Evolutionary conservation across 2,797 vertebrate species (phyloP), one percentile per base, ranked within the genome.

Genomic region (Chaenodraco wilsoni): DNA sequence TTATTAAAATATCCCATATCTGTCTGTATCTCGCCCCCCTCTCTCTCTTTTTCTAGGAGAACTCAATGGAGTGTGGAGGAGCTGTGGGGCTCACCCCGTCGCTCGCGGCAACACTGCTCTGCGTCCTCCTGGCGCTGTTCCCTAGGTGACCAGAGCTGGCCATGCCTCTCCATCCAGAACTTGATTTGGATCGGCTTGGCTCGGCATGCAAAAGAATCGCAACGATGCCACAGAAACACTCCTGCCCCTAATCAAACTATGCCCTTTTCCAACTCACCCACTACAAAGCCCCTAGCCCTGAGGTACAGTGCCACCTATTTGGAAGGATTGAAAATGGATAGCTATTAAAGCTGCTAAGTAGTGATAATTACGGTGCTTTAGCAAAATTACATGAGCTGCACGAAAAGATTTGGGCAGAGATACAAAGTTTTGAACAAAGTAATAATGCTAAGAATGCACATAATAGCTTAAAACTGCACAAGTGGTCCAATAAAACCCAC

Each of bases 21-120:
- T 62, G 8, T 48, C 17, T 52, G 6, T 57, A 11, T 69, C 11
- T 62, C 11, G 21, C 21, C 16, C 46, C n/a, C 37, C 31, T 4
- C 11, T 17, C 40, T 9, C 2, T 72, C 16, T 69, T 68, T 74
- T 72, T 58, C 1, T 3, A 99, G 98, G 98, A 99, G 82, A 98
- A 99, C 78, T 97, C 98, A 0, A 96, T 97, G 95, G 97, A 99
- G 91, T 99, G 98, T 73, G 98, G 98, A 21, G 94, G 94, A 56
- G 96, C 93, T 0, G 76, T 70, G 10, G 84, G 85, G 81, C 91
- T 97, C 67, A 79, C 75, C 75, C 94, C 95, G 51, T 93, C 92
- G 56, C 83, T 87, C 19, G 69, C 55, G 44, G 88, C 94, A 56
- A 79, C 92, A 11, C 84, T 96, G 88, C 86, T 96, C 74, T 91